These are phyloP conservation scores for Piaya cayana DNA, from an alignment of 2,113 vertebrate species.

Conservation along the genomic window DNA sequence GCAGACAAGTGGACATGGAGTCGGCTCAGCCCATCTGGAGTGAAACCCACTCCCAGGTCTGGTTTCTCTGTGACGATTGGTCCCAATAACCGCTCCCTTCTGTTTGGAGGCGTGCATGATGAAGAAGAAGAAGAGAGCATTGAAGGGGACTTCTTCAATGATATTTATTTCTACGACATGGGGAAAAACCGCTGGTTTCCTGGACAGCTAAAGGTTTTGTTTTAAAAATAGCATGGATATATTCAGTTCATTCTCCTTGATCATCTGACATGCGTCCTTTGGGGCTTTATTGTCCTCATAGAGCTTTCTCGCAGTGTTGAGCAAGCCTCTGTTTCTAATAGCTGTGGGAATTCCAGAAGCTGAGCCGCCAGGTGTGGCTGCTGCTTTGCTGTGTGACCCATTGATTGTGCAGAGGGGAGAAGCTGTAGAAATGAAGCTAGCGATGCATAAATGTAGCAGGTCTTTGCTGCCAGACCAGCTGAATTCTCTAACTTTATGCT, in stretches of 20 bases:
- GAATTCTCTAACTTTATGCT: not conserved
- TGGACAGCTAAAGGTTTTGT: conserved; percentile 82
- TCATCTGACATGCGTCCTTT: rapidly evolving
- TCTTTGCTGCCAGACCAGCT: not conserved
- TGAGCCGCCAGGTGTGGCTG: not conserved
- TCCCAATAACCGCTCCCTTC: conserved; percentile 80
- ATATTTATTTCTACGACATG: conserved; percentile 87
- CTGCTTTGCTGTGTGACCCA: not conserved
- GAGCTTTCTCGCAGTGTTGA: not conserved
- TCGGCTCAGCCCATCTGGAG: conserved; percentile 83
- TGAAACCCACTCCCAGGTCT: conserved; percentile 86
- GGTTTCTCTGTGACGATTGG: conserved; percentile 84
- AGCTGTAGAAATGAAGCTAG: not conserved
- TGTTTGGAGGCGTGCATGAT: conserved; percentile 94
- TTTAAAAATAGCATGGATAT: not conserved
- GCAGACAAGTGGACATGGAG: conserved; percentile 91
- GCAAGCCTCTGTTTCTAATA: not conserved
- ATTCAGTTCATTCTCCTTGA: not conserved
- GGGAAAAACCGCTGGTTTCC: conserved; percentile 90
- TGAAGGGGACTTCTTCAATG: conserved; percentile 91
- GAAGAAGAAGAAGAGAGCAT: conserved; percentile 93
- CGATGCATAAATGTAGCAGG: not conserved
- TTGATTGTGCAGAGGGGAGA: not conserved
- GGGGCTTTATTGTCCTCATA: not conserved
- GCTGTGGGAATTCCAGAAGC: not conserved